Evolutionary conservation across 2,797 vertebrate genomes (phyloP).

Genomic region (Poeciliopsis paucimaculata): DNA sequence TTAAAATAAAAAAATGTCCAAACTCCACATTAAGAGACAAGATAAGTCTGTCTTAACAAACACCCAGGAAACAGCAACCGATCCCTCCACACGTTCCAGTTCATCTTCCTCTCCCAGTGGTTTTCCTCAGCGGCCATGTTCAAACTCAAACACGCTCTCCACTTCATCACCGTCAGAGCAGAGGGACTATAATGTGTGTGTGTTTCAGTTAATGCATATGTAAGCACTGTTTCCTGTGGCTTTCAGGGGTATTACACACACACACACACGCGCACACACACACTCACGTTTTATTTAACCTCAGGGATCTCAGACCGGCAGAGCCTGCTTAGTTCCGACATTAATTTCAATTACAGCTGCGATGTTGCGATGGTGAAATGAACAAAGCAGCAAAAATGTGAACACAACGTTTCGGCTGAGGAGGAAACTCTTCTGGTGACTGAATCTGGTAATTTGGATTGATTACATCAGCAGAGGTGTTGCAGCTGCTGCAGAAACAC

Average conservation of each 20-base stretch:
- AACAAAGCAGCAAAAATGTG: neutral
- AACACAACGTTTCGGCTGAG: neutral
- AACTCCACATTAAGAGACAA: neutral
- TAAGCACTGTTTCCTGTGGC: neutral
- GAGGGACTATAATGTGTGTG: slow-evolving; percentile 38
- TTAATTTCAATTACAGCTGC: slow-evolving; percentile 5
- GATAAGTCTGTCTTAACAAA: neutral
- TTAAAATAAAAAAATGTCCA: neutral
- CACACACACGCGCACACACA: neutral
- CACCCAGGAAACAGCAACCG: neutral
- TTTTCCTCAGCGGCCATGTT: slow-evolving; percentile 42
- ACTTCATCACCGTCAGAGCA: slow-evolving; percentile 75
- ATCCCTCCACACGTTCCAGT: neutral
- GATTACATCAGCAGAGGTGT: slow-evolving; percentile 59
- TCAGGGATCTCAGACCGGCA: neutral
- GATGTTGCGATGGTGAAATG: neutral
- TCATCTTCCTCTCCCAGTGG: slow-evolving; percentile 31
- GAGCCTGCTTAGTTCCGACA: neutral
- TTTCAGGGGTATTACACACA: neutral
- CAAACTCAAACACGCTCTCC: slow-evolving; percentile 51
- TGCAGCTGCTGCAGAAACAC: slow-evolving; percentile 36
- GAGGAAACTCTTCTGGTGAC: neutral
- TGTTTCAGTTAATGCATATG: slow-evolving; percentile 10
- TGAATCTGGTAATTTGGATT: slow-evolving; percentile 63
- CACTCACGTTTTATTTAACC: slow-evolving; percentile 1